These are phyloP conservation scores for Darevskia nairensis DNA, from an alignment of 2,797 vertebrate species.

Conservation along the genomic window DNA sequence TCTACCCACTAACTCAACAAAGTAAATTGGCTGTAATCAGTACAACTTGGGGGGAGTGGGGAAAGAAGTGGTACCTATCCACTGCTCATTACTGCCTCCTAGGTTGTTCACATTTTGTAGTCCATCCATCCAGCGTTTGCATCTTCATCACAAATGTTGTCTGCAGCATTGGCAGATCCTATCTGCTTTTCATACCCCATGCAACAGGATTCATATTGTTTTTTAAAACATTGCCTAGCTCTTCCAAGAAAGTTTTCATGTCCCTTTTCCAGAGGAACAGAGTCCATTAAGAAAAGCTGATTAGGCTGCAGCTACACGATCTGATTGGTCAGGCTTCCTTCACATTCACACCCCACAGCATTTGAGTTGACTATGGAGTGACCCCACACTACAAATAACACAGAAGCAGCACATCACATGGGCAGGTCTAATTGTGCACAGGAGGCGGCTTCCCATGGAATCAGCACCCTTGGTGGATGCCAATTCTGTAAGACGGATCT, in stretches of 20 bases:
- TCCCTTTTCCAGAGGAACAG: conserved; percentile 3
- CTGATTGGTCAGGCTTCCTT: neutral
- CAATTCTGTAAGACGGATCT: neutral
- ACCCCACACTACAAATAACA: neutral
- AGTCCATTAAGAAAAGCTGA: neutral
- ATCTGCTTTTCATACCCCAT: neutral
- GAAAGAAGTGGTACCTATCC: neutral
- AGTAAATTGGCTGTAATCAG: neutral
- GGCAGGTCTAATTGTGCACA: neutral
- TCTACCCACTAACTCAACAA: neutral
- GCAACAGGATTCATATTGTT: neutral
- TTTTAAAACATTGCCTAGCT: neutral
- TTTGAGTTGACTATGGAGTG: no score
- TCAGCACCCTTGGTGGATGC: neutral
- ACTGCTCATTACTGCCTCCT: neutral
- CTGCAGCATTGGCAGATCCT: neutral
- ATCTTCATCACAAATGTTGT: neutral
- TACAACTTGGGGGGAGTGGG: neutral
- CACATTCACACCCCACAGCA: neutral
- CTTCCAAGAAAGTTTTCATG: neutral
- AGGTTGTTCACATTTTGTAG: neutral
- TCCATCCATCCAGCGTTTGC: neutral
- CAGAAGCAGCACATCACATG: neutral
- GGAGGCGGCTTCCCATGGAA: neutral
- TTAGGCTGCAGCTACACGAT: neutral